Conservation (phyloP, 2,888 invertebrate species). For the Trichogramma evanescens region DNA sequence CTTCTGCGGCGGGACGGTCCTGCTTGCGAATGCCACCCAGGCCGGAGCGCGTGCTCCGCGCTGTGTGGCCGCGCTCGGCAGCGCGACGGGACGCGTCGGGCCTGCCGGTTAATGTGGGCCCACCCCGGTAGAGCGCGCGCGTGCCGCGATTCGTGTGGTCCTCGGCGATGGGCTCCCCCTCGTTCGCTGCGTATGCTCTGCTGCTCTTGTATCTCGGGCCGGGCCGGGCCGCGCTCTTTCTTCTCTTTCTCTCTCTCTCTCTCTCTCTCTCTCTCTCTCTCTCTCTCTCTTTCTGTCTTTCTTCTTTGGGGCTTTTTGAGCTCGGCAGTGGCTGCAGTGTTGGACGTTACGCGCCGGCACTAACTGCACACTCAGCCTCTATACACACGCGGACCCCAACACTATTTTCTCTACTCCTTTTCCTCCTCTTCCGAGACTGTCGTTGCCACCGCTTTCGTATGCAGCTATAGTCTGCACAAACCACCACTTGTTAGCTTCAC, state of each 20-base stretch:
- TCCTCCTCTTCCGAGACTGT: no score
- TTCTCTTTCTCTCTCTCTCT: conserved; percentile 2
- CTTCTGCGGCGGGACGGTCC: conserved; percentile 35
- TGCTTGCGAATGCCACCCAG: conserved; percentile 46
- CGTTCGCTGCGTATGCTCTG: conserved; percentile 19
- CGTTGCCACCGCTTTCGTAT: no score
- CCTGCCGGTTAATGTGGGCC: conserved; percentile 27
- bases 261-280: neutral
- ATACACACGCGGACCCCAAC: no score
- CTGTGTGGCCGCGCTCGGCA: conserved; percentile 43
- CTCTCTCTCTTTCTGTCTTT: conserved; percentile 12
- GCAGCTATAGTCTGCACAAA: no score
- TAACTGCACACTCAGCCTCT: no score
- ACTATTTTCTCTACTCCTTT: no score
- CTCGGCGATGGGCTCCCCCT: conserved; percentile 25
- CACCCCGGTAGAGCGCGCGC: conserved; percentile 60
- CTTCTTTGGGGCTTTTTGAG: neutral
- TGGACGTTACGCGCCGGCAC: no score
- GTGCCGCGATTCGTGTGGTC: conserved; percentile 73
- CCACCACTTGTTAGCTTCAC: no score
- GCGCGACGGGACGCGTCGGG: conserved; percentile 28
- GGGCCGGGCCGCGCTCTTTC: conserved; percentile 28
- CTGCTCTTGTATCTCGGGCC: conserved; percentile 39
- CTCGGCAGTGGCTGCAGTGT: no score
- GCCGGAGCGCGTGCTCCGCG: conserved; percentile 46